Evolutionary conservation across 2,797 vertebrate genomes (phyloP), one percentile per base, ranked within the genome.

Genomic region (Gallinago solitaria): DNA sequence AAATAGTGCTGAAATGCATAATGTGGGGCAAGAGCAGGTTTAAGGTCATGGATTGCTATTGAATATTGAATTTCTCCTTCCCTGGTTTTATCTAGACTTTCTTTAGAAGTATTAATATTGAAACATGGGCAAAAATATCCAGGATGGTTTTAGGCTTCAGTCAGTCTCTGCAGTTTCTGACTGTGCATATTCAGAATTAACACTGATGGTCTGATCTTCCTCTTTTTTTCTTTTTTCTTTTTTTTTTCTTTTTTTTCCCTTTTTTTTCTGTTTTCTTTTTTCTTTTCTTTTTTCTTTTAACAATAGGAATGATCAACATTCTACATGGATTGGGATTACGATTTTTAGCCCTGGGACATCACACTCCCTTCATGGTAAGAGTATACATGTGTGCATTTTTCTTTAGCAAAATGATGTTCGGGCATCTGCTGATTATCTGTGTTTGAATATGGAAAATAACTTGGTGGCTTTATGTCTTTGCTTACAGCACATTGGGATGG

Each of bases 311-410:
- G 99, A 99, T 99, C 79, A 99, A 99, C 93, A 99, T 99, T 96
- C 97, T 99, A 30, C 99, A 99, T n/a, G 99, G 99, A 33, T 93
- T 99, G 90, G 99, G 99, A 16, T 98, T 99, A 87, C 98, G 99
- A 43, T 99, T 99, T 96, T 98, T 99, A 95, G 99, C 99, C 60
- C 97, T 99, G 17, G 99, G 99, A 56, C 99, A 99, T 94, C 98
- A 99, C 95, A 99, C 99, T 33, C 99, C 99, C 57, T 99, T 99
- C 96, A 99, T 99, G 99, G 99, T 99, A 95, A 98, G 96, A 63
- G 3, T 56, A 27, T 45, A 37, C 67, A 14, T 67, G 14, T 25
- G 18, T 75, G 16, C n/a, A 50, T 60, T 94, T 89, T 80, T 90
- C 35, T 82, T 68, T 9, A 82, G 35, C 63, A 88, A 83, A 91